Evolutionary conservation across 37 sponge, comb jelly and placozoan genomes (phyloP).

Genomic region (Haliclona indistincta): DNA sequence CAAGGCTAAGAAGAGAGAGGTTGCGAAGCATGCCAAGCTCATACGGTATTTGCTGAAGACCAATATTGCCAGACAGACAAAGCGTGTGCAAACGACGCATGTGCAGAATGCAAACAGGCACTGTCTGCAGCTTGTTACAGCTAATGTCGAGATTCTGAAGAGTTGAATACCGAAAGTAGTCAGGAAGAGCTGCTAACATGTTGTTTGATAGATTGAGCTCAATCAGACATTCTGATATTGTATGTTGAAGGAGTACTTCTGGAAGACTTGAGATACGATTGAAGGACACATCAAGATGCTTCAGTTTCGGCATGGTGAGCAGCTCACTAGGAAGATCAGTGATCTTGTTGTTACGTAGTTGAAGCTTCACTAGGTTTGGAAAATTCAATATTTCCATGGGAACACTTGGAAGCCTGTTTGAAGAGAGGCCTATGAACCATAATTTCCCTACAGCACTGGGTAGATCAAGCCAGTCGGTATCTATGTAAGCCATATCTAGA

Average conservation of each 20-base stretch:
- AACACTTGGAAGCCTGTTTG: conserved; percentile 40
- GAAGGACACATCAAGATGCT: conserved; percentile 51
- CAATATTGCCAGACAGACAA: conserved; percentile 36
- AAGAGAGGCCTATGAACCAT: conserved; percentile 30
- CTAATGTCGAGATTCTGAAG: conserved; percentile 35
- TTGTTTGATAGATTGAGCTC: conserved; percentile 49
- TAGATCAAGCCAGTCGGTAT: conserved; percentile 21
- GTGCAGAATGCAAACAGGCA: conserved; percentile 19
- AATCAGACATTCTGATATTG: conserved; percentile 10
- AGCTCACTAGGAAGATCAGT: conserved; percentile 36
- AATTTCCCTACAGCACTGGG: conserved; percentile 11
- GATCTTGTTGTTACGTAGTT: conserved; percentile 39
- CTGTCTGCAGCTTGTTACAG: conserved; percentile 24
- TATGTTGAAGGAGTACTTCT: conserved; percentile 17
- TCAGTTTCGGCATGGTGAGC: conserved; percentile 35
- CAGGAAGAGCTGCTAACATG: conserved; percentile 30
- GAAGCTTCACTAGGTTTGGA: conserved; percentile 27
- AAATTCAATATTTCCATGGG: conserved; percentile 24
- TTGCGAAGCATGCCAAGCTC: conserved; percentile 39
- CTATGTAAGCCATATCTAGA: conserved; percentile 27
- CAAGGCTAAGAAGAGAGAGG: conserved; percentile 22
- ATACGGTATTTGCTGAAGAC: conserved; percentile 40
- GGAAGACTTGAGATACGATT: conserved; percentile 51
- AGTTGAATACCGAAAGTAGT: conserved; percentile 25
- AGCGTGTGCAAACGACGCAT: conserved; percentile 24